Evolutionary conservation across 2,113 vertebrate species (phyloP).

Genomic region (Seriola rivoliana): DNA sequence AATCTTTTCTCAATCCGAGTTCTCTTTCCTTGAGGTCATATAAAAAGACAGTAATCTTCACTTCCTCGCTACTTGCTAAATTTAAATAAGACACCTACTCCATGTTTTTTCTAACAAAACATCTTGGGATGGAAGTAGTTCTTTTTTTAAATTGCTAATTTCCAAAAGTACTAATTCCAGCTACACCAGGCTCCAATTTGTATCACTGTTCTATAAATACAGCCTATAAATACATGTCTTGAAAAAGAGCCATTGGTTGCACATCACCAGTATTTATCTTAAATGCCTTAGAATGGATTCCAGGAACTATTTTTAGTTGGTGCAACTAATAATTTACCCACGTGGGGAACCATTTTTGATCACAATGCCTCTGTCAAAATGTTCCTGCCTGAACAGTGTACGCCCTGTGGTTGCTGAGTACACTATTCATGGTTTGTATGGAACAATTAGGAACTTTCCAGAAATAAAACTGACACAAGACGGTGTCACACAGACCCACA

Average conservation of each 20-base stretch:
- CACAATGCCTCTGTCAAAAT: slow-evolving; percentile 55
- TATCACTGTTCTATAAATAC: slow-evolving; percentile 49
- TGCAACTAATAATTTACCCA: slow-evolving; percentile 51
- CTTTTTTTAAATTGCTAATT: slow-evolving; percentile 15
- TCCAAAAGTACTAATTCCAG: slow-evolving; percentile 28
- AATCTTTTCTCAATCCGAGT: background rate
- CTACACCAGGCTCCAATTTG: slow-evolving; percentile 3
- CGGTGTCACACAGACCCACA: background rate
- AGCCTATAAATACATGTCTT: slow-evolving; percentile 53
- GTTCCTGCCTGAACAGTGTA: slow-evolving; percentile 26
- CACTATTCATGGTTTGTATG: slow-evolving; percentile 49
- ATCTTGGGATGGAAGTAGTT: slow-evolving; percentile 7
- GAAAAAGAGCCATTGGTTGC: slow-evolving; percentile 27
- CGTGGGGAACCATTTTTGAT: slow-evolving; percentile 22
- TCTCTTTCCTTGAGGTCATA: background rate
- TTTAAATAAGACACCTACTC: background rate
- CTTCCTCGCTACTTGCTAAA: background rate
- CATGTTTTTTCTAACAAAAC: background rate
- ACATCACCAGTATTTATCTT: slow-evolving; percentile 43
- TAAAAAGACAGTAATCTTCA: background rate
- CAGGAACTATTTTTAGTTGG: slow-evolving; percentile 49
- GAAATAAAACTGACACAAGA: slow-evolving; percentile 54
- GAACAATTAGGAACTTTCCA: slow-evolving; percentile 36
- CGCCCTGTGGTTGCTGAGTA: slow-evolving; percentile 22
- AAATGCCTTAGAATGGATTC: slow-evolving; percentile 36